These are phyloP conservation scores for Halichoeres trimaculatus DNA, from an alignment of 2,113 vertebrate genomes.

Conservation along the genomic window DNA sequence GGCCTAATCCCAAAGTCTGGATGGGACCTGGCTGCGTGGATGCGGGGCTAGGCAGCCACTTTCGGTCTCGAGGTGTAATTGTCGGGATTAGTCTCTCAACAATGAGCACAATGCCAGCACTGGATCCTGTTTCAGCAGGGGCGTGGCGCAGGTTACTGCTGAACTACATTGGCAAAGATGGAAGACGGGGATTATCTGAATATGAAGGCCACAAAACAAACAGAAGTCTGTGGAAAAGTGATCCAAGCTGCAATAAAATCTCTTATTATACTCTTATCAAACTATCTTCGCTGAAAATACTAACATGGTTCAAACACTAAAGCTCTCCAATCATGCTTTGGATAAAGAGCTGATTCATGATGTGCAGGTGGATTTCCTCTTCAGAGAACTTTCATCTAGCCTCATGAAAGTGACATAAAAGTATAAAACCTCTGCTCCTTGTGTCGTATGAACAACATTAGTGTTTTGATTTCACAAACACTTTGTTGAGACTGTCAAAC, in stretches of 20 bases:
- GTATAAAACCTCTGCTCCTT: neutral
- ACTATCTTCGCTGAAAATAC: neutral
- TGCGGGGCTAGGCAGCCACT: slow-evolving; percentile 66
- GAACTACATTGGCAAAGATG: slow-evolving; percentile 57
- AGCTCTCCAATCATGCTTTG: neutral
- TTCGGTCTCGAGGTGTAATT: slow-evolving; percentile 78
- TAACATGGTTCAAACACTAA: neutral
- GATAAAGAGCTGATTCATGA: neutral
- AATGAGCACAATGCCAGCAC: slow-evolving; percentile 77
- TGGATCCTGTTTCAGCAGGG: slow-evolving; percentile 77
- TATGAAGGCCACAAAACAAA: slow-evolving; percentile 32
- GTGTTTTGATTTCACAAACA: neutral
- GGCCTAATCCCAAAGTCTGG: slow-evolving; percentile 50
- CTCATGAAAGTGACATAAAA: neutral
- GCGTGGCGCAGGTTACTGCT: slow-evolving; percentile 61
- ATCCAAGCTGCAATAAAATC: slow-evolving; percentile 21
- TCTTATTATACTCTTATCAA: neutral
- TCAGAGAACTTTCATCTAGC: neutral
- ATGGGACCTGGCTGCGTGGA: slow-evolving; percentile 52
- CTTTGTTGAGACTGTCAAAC: neutral
- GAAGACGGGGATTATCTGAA: slow-evolving; percentile 50
- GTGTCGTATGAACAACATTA: neutral
- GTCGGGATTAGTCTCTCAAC: slow-evolving; percentile 78
- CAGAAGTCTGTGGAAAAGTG: slow-evolving; percentile 2
- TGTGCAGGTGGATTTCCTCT: neutral